Conservation (phyloP, 2,797 vertebrate species). For the Peromyscus attwateri region DNA sequence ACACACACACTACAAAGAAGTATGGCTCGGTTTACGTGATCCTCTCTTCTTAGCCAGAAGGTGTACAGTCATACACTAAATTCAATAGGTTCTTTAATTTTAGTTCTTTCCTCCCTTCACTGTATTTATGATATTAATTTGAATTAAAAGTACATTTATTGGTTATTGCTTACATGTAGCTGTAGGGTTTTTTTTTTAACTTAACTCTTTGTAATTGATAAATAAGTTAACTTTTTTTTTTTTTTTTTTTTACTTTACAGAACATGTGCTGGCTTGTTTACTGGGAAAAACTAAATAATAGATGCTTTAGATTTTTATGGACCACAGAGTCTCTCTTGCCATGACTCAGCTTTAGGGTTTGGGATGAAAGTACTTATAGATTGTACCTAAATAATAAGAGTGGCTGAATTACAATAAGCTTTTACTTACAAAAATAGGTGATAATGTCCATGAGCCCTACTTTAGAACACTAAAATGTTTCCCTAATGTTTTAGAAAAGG, state of each 20-base stretch:
- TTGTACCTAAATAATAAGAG: neutral
- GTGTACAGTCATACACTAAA: neutral
- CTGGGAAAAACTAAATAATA: neutral
- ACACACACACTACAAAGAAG: neutral
- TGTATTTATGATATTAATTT: neutral
- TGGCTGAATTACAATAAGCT: neutral
- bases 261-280: neutral
- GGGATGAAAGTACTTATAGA: neutral
- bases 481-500: neutral
- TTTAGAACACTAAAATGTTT: slow-evolving; percentile 7
- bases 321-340: neutral
- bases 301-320: neutral
- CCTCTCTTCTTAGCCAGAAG: neutral
- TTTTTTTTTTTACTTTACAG: slow-evolving; percentile 2
- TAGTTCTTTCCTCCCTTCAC: neutral
- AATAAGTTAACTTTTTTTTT: neutral
- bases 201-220: neutral
- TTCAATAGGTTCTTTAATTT: neutral
- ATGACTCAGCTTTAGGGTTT: neutral
- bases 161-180: neutral
- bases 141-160: neutral
- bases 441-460: neutral
- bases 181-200: neutral
- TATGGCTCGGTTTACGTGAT: neutral
- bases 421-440: neutral